Evolutionary conservation across 2,797 vertebrate species (phyloP).

Genomic region (Smutsia temminckii): DNA sequence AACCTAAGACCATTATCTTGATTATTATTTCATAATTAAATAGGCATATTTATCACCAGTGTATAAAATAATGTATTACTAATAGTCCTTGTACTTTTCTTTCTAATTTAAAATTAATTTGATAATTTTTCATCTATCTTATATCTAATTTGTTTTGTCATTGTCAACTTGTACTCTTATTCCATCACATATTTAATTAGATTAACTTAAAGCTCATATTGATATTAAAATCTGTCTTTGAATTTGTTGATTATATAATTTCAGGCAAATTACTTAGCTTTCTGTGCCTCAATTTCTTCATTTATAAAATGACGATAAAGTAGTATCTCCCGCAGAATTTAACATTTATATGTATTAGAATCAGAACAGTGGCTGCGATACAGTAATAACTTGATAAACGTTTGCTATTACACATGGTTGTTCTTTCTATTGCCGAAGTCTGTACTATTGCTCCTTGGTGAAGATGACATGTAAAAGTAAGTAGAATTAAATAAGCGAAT

Average conservation of each 20-base stretch:
- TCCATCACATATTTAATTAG: background rate
- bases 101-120: background rate
- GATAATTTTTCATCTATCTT: background rate
- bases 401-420: background rate
- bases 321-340: background rate
- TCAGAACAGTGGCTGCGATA: background rate
- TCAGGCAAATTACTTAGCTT: background rate
- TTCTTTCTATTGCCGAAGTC: background rate
- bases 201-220: background rate
- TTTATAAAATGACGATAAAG: background rate
- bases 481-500: background rate
- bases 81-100: background rate
- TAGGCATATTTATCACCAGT: background rate
- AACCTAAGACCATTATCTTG: background rate
- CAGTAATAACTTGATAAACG: background rate
- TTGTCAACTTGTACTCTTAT: background rate
- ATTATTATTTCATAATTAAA: background rate
- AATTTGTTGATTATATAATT: background rate
- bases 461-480: background rate
- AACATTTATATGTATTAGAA: background rate
- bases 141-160: background rate
- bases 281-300: background rate
- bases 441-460: background rate
- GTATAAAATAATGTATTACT: background rate
- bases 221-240: background rate